Evolutionary conservation across 2,888 invertebrate species (phyloP).

Genomic region (Andrena haemorrhoa): DNA sequence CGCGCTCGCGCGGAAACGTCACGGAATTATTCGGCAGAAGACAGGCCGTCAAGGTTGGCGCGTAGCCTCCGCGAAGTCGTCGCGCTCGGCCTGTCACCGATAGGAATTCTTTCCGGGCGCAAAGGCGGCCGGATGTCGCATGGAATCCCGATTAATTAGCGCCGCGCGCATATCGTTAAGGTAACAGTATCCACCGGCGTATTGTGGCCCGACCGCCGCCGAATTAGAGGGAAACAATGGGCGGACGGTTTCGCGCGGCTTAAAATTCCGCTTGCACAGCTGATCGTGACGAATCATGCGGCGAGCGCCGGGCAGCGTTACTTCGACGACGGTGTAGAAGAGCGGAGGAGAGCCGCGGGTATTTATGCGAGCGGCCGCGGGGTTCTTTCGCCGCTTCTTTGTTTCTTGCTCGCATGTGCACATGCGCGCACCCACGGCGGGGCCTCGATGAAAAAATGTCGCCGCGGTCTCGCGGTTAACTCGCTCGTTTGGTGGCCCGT

Average conservation of each 20-base stretch:
- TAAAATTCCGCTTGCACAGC: slow-evolving; percentile 66
- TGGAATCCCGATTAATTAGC: slow-evolving; percentile 63
- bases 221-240: slow-evolving; percentile 58
- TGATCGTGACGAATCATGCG: slow-evolving; percentile 69
- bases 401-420: slow-evolving; percentile 67
- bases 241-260: slow-evolving; percentile 32
- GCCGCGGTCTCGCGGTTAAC: slow-evolving; percentile 31
- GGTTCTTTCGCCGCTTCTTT: slow-evolving; percentile 74
- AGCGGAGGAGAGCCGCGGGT: slow-evolving; percentile 40
- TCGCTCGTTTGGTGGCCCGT: slow-evolving; percentile 18
- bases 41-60: slow-evolving; percentile 44
- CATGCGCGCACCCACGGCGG: slow-evolving; percentile 47
- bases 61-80: slow-evolving; percentile 18
- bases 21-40: slow-evolving; percentile 33
- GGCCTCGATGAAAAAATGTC: slow-evolving; percentile 35
- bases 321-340: slow-evolving; percentile 67
- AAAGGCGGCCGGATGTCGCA: slow-evolving; percentile 59
- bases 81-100: slow-evolving; percentile 20
- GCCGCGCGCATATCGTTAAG: slow-evolving; percentile 51
- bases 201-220: slow-evolving; percentile 40
- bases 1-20: neutral
- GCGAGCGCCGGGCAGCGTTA: slow-evolving; percentile 58
- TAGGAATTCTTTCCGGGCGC: slow-evolving; percentile 51
- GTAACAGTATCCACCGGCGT: slow-evolving; percentile 51
- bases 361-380: slow-evolving; percentile 73